phyloP scores from a whole-genome alignment of 2,113 vertebrate species.

The Copsychus sechellarum region DNA sequence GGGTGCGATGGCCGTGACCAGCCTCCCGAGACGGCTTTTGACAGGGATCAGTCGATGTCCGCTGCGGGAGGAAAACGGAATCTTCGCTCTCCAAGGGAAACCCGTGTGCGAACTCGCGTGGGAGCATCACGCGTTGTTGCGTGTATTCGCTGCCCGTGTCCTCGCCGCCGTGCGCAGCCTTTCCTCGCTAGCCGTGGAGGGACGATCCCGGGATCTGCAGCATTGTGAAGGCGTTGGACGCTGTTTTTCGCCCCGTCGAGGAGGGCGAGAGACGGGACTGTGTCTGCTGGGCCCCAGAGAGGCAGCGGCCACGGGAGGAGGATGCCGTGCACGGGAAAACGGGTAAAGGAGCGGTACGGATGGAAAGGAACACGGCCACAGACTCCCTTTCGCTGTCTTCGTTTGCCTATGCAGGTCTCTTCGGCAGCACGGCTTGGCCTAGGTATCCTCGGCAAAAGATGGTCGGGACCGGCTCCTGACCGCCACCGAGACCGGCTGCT shows the following conservation, averaged over 20 bases:
- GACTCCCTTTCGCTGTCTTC: background rate
- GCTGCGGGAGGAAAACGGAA: background rate
- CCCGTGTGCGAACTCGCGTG: background rate
- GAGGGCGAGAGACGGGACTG: background rate
- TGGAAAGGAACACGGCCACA: background rate
- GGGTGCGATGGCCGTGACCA: background rate
- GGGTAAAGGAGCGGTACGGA: background rate
- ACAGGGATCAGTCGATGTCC: background rate
- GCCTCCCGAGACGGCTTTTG: background rate
- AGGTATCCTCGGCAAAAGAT: background rate
- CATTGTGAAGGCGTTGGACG: accelerated
- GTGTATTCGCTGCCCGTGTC: no score
- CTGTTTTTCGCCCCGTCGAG: background rate
- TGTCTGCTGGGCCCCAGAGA: background rate
- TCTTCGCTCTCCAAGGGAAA: background rate
- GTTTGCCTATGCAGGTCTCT: background rate
- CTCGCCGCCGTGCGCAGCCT: background rate
- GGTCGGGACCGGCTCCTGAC: background rate
- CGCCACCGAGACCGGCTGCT: accelerated
- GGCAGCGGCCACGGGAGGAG: background rate
- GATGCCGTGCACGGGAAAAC: background rate
- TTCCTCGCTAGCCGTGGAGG: background rate
- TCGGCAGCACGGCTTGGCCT: background rate
- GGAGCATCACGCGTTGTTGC: background rate
- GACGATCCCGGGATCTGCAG: no score